A percentile compares a stretch with the other conserved stretches of the same genome.
These are phyloP conservation scores for Trichechus manatus DNA, from an alignment of 2,113 vertebrate genomes.

Conservation along the genomic window DNA sequence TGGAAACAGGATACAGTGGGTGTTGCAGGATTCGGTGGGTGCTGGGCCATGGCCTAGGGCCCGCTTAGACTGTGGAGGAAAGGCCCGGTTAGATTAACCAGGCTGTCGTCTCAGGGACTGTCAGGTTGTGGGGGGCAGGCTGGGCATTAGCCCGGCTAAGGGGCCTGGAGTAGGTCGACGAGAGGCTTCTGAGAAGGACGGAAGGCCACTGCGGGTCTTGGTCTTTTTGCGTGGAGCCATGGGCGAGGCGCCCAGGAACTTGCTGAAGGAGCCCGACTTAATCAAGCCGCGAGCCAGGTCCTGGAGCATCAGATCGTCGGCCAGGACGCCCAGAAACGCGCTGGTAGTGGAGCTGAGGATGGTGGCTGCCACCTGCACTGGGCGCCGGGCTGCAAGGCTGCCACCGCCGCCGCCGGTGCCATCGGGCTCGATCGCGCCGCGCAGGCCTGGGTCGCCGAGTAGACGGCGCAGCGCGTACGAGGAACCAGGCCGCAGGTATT, in stretches of 20 bases:
- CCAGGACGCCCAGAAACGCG: conserved; percentile 89
- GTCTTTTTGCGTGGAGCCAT: conserved; percentile 89
- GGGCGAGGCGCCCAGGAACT: conserved; percentile 90
- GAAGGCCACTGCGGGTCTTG: conserved; percentile 87
- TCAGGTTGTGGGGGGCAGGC: conserved; percentile 73
- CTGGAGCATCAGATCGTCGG: conserved; percentile 88
- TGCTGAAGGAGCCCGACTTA: conserved; percentile 90
- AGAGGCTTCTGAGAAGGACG: conserved; percentile 84
- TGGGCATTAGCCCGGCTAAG: conserved; percentile 71
- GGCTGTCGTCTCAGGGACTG: background rate
- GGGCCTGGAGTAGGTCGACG: conserved; percentile 85
- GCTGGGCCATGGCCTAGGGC: background rate
- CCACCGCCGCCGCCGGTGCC: accelerated
- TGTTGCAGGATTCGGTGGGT: too few species aligned
- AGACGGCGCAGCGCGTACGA: conserved; percentile 87
- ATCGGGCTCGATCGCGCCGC: background rate
- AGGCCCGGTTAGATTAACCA: background rate
- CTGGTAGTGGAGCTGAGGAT: conserved; percentile 90
- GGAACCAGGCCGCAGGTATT: conserved; percentile 90
- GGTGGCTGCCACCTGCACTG: conserved; percentile 88
- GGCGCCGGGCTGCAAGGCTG: conserved; percentile 79
- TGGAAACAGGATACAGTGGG: background rate
- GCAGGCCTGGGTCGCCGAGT: conserved; percentile 88
- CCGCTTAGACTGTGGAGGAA: background rate
- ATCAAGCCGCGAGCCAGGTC: conserved; percentile 91